Percentiles rank a stretch among this genome's conserved stretches.
These are phyloP conservation scores for Exocentrus adspersus DNA, from an alignment of 2,888 invertebrate species.

Conservation along the genomic window DNA sequence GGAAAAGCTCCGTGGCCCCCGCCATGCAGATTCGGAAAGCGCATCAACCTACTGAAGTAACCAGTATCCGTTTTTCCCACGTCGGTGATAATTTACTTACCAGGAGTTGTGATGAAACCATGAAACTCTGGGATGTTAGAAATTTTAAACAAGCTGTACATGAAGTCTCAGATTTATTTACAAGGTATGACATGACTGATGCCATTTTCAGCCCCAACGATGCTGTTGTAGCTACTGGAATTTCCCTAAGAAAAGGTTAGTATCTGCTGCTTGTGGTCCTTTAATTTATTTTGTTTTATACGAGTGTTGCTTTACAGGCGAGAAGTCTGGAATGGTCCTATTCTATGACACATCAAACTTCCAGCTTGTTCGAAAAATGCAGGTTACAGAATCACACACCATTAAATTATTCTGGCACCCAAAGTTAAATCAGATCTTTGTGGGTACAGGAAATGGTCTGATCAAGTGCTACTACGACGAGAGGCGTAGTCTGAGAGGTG, in stretches of 20 bases:
- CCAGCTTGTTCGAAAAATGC: slow-evolving; percentile 76
- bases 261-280: slow-evolving; percentile 36
- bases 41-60: slow-evolving; percentile 84
- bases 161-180: slow-evolving; percentile 76
- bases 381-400: slow-evolving; percentile 82
- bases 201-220: slow-evolving; percentile 94
- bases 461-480: slow-evolving; percentile 93
- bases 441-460: slow-evolving; percentile 90
- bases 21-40: slow-evolving; percentile 80
- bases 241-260: slow-evolving; percentile 76
- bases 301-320: slow-evolving; percentile 46
- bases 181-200: slow-evolving; percentile 85
- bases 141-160: slow-evolving; percentile 82
- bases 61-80: slow-evolving; percentile 89
- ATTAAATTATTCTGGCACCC: slow-evolving; percentile 96
- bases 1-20: slow-evolving; percentile 91
- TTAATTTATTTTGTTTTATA: too few relatives aligned
- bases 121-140: slow-evolving; percentile 95
- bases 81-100: slow-evolving; percentile 81
- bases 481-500: slow-evolving; percentile 86
- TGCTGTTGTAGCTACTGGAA: slow-evolving; percentile 85
- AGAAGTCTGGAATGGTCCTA: slow-evolving; percentile 72
- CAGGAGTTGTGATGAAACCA: slow-evolving; percentile 89
- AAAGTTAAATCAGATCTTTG: slow-evolving; percentile 95
- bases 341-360: slow-evolving; percentile 86